Percentiles rank a stretch among this genome's conserved stretches.
Evolutionary conservation across 1,140 invertebrate genomes (phyloP).

Genomic region (Acyrthosiphon pisum): DNA sequence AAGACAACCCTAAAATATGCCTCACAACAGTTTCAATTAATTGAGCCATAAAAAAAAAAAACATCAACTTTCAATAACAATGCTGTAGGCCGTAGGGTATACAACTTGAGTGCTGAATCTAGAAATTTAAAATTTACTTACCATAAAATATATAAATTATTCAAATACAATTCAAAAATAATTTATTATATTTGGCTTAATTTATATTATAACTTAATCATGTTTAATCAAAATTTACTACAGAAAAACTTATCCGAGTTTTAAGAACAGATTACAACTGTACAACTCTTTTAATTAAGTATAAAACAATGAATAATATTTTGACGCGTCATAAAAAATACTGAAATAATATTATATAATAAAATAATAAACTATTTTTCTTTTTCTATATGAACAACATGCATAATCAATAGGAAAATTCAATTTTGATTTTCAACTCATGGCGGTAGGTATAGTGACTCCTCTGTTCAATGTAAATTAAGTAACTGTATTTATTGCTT

Average conservation of each 20-base stretch:
- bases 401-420: not conserved
- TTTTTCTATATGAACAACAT: not conserved
- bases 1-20: not conserved
- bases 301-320: not conserved
- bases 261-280: not conserved
- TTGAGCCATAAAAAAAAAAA: not conserved
- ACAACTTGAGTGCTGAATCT: too few relatives aligned
- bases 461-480: not conserved
- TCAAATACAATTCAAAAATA: not conserved
- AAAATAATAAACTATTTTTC: not conserved
- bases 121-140: too few relatives aligned
- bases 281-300: not conserved
- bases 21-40: not conserved
- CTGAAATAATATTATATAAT: not conserved
- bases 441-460: not conserved
- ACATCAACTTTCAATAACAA: not conserved
- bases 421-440: not conserved
- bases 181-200: not conserved
- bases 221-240: not conserved
- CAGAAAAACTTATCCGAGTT: not conserved
- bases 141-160: not conserved
- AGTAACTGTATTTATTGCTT: conserved; percentile 20
- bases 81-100: too few relatives aligned
- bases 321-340: not conserved
- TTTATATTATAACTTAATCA: not conserved